A percentile compares a stretch with the other conserved stretches of the same genome.
phyloP scores from a whole-genome alignment of 2,113 vertebrate genomes.

The Muscicapa adusta region DNA sequence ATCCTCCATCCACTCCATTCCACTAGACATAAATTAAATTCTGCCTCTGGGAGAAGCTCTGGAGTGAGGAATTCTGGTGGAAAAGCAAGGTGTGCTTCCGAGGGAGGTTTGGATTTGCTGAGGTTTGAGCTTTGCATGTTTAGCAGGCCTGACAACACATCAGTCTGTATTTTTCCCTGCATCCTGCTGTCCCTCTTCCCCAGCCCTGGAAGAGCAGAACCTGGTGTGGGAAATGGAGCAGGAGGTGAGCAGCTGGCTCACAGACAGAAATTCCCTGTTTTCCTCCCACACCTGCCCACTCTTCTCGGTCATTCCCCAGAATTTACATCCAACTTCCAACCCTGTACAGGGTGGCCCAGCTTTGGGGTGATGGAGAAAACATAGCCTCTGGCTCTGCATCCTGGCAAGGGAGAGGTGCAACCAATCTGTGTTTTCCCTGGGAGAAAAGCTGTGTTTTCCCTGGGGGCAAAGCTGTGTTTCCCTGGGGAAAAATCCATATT shows the following conservation, averaged over 20 bases:
- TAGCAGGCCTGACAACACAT: background rate
- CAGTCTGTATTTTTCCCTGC: background rate
- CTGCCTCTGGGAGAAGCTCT: background rate
- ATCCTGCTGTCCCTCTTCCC: background rate
- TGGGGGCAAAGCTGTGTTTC: background rate
- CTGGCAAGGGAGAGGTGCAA: background rate
- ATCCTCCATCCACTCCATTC: background rate
- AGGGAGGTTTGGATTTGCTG: background rate
- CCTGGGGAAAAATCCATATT: background rate
- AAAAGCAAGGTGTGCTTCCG: background rate
- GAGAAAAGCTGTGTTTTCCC: background rate
- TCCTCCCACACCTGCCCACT: fast-evolving
- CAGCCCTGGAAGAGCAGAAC: background rate
- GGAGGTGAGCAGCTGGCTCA: background rate
- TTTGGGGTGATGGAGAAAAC: background rate
- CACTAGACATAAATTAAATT: background rate
- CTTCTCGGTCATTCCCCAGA: fast-evolving
- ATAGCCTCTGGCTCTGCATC: background rate
- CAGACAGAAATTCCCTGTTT: background rate
- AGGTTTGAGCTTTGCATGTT: background rate
- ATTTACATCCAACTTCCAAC: background rate
- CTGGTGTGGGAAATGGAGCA: fast-evolving
- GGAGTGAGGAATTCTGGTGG: background rate
- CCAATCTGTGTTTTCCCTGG: background rate
- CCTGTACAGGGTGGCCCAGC: background rate